Percentiles rank a stretch among this genome's conserved stretches.
Conservation (phyloP, 2,797 vertebrate species). For the Oceanodroma leucorhoa region DNA sequence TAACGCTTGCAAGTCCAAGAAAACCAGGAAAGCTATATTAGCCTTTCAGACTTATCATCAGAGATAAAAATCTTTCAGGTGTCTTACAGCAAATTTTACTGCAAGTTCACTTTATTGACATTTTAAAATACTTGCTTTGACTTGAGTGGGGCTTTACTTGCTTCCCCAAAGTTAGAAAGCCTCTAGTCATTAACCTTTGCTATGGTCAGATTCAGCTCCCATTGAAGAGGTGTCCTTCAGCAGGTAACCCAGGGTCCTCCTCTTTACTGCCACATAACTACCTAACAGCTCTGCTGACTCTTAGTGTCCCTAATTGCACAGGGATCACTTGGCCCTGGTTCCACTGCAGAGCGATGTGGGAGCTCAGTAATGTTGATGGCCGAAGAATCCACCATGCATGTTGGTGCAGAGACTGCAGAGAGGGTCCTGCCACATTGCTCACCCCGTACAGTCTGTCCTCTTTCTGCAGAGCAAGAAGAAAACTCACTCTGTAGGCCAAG, state of each 20-base stretch:
- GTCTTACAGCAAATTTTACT: background rate
- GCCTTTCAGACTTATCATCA: background rate
- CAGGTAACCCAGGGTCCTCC: background rate
- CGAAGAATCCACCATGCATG: accelerated
- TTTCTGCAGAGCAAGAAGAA: background rate
- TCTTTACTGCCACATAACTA: background rate
- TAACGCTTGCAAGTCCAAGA: background rate
- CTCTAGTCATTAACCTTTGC: background rate
- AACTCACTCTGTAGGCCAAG: background rate
- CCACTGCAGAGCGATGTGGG: background rate
- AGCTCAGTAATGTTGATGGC: background rate
- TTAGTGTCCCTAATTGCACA: no score
- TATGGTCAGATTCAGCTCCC: accelerated
- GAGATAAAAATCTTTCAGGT: background rate
- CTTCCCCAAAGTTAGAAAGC: background rate
- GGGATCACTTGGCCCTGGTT: background rate
- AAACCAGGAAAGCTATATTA: background rate
- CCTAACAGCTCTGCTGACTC: background rate
- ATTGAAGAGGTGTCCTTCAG: background rate
- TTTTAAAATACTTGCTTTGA: background rate
- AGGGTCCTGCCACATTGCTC: background rate
- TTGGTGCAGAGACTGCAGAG: background rate
- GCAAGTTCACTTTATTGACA: background rate
- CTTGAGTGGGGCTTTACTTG: background rate
- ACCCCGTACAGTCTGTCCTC: accelerated